A percentile compares a stretch with the other conserved stretches of the same genome.
Evolutionary conservation across 2,113 vertebrate species (phyloP).

Genomic region (Oreochromis aureus): DNA sequence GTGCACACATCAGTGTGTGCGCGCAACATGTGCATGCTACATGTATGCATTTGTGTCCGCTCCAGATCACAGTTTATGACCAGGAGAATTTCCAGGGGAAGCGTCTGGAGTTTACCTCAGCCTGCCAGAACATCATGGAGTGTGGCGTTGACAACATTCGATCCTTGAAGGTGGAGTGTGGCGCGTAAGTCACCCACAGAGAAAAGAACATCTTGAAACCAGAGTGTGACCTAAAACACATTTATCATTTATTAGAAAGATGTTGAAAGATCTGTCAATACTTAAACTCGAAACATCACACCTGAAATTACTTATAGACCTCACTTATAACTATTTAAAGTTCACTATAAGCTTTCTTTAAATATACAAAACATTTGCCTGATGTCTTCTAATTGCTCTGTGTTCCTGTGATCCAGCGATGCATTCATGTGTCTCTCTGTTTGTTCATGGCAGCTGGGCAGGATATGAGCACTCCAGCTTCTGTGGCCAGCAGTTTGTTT

Average conservation of each 20-base stretch:
- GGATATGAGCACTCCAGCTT: conserved; percentile 94
- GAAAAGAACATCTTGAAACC: neutral
- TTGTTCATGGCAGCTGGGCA: conserved; percentile 78
- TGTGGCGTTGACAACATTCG: conserved; percentile 84
- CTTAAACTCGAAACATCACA: neutral
- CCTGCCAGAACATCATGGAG: conserved; percentile 89
- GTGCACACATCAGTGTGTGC: conserved; percentile 15
- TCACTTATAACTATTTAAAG: neutral
- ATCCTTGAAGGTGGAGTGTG: conserved; percentile 91
- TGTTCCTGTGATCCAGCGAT: neutral
- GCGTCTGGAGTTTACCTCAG: conserved; percentile 85
- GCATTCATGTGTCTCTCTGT: neutral
- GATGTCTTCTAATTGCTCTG: neutral
- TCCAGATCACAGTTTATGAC: conserved; percentile 90
- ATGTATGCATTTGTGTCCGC: conserved; percentile 33
- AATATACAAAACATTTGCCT: neutral
- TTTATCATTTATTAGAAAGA: neutral
- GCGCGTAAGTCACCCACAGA: conserved; percentile 80
- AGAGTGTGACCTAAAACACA: neutral
- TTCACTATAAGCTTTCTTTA: neutral
- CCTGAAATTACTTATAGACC: neutral
- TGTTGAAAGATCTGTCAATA: neutral
- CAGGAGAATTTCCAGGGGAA: conserved; percentile 97
- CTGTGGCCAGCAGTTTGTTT: conserved; percentile 94
- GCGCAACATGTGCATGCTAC: conserved; percentile 14